These are phyloP conservation scores for Tolmerus cingulatus DNA, from an alignment of 2,888 invertebrate species.

Conservation along the genomic window DNA sequence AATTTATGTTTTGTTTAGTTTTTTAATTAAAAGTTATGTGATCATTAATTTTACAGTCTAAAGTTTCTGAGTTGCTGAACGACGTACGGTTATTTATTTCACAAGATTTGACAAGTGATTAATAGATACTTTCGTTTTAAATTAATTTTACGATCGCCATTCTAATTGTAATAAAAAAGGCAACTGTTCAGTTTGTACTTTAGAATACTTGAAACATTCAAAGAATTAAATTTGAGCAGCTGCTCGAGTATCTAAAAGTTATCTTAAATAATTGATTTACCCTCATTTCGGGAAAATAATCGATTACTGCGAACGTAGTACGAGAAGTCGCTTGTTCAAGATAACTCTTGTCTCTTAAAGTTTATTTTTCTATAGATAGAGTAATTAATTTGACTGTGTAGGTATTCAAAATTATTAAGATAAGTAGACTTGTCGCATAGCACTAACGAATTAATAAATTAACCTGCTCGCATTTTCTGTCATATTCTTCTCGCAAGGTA, in stretches of 20 bases:
- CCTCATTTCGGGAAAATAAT: not conserved
- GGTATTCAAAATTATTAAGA: not conserved
- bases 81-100: not conserved
- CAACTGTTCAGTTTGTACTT: not conserved
- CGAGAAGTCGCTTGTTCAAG: not conserved
- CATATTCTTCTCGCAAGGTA: not conserved
- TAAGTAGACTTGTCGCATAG: not conserved
- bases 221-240: not conserved
- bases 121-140: not conserved
- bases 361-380: not conserved
- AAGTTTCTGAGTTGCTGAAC: not conserved
- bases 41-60: not conserved
- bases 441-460: not conserved
- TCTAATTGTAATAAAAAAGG: not conserved
- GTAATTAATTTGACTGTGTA: not conserved
- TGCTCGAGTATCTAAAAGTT: not conserved
- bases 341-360: not conserved
- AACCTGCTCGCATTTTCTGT: not conserved
- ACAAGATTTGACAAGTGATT: not conserved
- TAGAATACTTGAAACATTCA: not conserved
- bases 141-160: not conserved
- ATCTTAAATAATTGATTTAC: not conserved
- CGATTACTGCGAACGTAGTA: not conserved
- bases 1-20: not conserved
- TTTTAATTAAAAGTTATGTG: not conserved